Base-by-base conservation (phyloP, 2,797 vertebrate genomes). In the Crenichthys baileyi region DNA sequence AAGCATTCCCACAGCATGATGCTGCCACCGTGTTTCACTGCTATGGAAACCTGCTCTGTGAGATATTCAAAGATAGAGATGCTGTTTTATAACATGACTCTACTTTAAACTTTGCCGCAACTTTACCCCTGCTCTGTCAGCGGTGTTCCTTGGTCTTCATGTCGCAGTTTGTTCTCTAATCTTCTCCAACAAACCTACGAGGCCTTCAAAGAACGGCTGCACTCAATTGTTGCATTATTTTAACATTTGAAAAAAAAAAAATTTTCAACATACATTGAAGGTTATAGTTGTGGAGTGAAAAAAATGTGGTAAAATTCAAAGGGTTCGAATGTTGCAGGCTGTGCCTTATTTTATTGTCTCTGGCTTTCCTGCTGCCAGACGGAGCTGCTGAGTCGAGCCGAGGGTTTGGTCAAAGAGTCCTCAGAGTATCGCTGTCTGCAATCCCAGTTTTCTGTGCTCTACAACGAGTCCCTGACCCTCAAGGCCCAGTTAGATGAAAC, bases 381-480 rank as follows among this genome's bases (percentile, higher is more conserved):
- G 82, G 97, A 99, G 82, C 82, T 99, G 83, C 82, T 96, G 76
- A 96, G 91, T 75, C 95, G 97, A 13, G 98, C 99, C 6, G 98
- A 98, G 79, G 96, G 96, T 8, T 87, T 97, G 81, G 97, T 98
- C n/a, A 97, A 96, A 83, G 97, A 99, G 13, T 97, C 96, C 0
- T 96, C 98, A 0, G 98, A 99, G 73, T 99, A 99, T 75, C 97
- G 97, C 70, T 99, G 98, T 85, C 97, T 99, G 89, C 98, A 99
- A 92, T 99, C 98, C 0, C 98, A 99, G 75, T 99, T 99, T 91
- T 99, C 98, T 0, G 98, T 99, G 46, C 88, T 99, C 39, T 99
- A 99, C 83, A 99, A 99, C 0, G 98, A 99, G 92, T 99, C 98
- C 41, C 95, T 99, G 31, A 98, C 97, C 85, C 93, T 99, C 84